Percentiles rank a stretch among this genome's conserved stretches.
phyloP scores from a whole-genome alignment of 2,888 invertebrate species.

The Platypus cylindrus region DNA sequence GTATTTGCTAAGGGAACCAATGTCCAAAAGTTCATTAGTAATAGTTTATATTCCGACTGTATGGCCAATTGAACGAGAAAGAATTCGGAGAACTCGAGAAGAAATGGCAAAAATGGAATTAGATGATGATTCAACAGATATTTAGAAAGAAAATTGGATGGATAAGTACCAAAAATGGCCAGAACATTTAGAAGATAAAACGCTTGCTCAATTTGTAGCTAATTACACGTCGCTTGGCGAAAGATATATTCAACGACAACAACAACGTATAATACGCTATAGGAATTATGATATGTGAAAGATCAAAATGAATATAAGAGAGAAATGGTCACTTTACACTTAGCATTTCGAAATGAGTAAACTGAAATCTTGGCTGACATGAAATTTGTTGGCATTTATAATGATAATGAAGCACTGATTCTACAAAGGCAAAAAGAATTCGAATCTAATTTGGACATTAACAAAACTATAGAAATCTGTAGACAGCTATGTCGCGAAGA shows the following conservation, averaged over 20 bases:
- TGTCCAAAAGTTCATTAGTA: slow-evolving; percentile 26
- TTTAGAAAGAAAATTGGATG: slow-evolving; percentile 33
- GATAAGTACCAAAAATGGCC: slow-evolving; percentile 33
- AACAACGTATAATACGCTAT: slow-evolving; percentile 26
- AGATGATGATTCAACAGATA: slow-evolving; percentile 26
- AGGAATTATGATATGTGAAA: slow-evolving; percentile 27
- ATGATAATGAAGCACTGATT: slow-evolving; percentile 24
- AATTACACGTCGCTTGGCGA: too few species aligned
- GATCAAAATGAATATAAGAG: slow-evolving; percentile 26
- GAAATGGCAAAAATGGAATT: slow-evolving; percentile 24
- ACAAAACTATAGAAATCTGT: not conserved
- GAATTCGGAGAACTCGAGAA: slow-evolving; percentile 25
- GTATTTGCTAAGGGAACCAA: slow-evolving; percentile 33
- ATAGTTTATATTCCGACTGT: slow-evolving; percentile 29
- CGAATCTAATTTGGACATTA: not conserved
- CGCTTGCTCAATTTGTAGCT: slow-evolving; percentile 32
- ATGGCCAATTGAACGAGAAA: slow-evolving; percentile 30
- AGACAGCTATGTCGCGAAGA: not conserved
- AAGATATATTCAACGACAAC: slow-evolving; percentile 15
- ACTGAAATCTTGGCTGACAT: slow-evolving; percentile 26
- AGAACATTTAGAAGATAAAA: slow-evolving; percentile 23
- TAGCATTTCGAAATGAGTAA: slow-evolving; percentile 30
- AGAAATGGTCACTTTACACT: slow-evolving; percentile 28
- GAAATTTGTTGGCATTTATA: slow-evolving; percentile 25
- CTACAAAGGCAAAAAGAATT: slow-evolving; percentile 13